Percentiles rank a stretch among this genome's conserved stretches.
Conservation (phyloP, 2,888 invertebrate genomes). For the Eupeodes luniger region DNA sequence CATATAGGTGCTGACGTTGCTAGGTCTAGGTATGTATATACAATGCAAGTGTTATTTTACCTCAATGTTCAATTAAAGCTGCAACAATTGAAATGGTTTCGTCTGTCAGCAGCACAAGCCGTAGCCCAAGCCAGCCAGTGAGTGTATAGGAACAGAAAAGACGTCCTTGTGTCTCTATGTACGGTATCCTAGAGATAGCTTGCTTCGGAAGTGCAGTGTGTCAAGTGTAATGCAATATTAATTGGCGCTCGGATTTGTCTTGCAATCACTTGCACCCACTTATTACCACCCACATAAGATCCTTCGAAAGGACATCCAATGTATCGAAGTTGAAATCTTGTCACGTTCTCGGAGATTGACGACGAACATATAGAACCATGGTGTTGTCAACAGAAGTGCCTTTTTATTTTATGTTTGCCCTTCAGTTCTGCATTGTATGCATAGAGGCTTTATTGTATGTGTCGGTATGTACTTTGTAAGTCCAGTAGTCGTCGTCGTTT, state of each 20-base stretch:
- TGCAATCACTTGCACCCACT: constrained; percentile 43
- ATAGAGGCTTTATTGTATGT: neutral
- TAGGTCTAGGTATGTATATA: constrained; percentile 16
- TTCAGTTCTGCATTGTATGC: neutral
- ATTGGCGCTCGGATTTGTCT: constrained; percentile 53
- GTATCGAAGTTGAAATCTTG: constrained; percentile 54
- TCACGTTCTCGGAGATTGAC: constrained; percentile 50
- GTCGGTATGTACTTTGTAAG: neutral
- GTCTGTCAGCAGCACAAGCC: constrained; percentile 43
- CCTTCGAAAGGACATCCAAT: constrained; percentile 58
- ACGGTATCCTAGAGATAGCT: constrained; percentile 17
- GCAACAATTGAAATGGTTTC: constrained; percentile 57
- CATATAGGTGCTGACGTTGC: neutral
- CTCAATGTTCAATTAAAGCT: constrained; percentile 41
- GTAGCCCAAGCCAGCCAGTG: too few relatives aligned
- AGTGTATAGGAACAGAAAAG: neutral
- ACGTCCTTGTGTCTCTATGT: constrained; percentile 42
- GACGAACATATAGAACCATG: neutral
- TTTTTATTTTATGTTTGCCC: constrained; percentile 12
- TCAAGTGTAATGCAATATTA: constrained; percentile 70
- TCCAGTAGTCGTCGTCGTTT: neutral
- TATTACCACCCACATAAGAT: constrained; percentile 22
- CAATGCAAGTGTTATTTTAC: constrained; percentile 25
- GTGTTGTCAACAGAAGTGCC: constrained; percentile 32
- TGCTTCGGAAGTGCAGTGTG: constrained; percentile 36